Conservation (phyloP, 1,140 invertebrate species). For the Trissolcus basalis region DNA sequence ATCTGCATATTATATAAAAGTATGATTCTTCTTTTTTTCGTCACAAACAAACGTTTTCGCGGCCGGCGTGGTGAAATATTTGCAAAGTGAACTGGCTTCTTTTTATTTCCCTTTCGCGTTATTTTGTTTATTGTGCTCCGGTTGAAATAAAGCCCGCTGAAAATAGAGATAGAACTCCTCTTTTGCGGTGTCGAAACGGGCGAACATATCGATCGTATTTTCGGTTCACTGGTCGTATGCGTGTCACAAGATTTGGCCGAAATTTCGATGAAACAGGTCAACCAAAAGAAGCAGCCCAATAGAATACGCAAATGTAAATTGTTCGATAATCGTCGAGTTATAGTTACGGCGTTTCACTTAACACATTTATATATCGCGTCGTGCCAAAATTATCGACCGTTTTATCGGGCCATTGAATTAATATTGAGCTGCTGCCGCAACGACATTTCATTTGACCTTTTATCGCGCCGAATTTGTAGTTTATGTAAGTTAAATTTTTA, state of each 20-base stretch:
- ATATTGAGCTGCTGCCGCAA: conserved; percentile 15
- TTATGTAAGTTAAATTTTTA: neutral
- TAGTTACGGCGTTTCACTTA: conserved; percentile 40
- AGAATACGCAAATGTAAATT: conserved; percentile 52
- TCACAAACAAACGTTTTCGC: conserved; percentile 17
- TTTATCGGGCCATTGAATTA: conserved; percentile 39
- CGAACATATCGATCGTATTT: conserved; percentile 64
- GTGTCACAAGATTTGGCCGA: conserved; percentile 57
- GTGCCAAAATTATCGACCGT: conserved; percentile 30
- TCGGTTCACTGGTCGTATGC: conserved; percentile 59
- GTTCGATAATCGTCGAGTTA: conserved; percentile 47
- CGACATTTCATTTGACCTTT: conserved; percentile 26
- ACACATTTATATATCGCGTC: conserved; percentile 31
- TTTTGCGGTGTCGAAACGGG: conserved; percentile 48
- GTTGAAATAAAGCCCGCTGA: conserved; percentile 52
- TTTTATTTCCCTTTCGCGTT: conserved; percentile 41
- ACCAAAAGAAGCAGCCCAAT: conserved; percentile 56
- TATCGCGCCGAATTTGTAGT: neutral
- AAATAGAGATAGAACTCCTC: conserved; percentile 57
- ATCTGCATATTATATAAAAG: conserved; percentile 28
- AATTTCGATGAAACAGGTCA: conserved; percentile 64
- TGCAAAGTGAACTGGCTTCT: conserved; percentile 23
- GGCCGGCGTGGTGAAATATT: conserved; percentile 31
- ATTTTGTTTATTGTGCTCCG: conserved; percentile 56
- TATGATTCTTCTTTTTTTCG: conserved; percentile 9